These are phyloP conservation scores for Sericinus montela DNA, from an alignment of 2,888 invertebrate genomes.

Conservation along the genomic window DNA sequence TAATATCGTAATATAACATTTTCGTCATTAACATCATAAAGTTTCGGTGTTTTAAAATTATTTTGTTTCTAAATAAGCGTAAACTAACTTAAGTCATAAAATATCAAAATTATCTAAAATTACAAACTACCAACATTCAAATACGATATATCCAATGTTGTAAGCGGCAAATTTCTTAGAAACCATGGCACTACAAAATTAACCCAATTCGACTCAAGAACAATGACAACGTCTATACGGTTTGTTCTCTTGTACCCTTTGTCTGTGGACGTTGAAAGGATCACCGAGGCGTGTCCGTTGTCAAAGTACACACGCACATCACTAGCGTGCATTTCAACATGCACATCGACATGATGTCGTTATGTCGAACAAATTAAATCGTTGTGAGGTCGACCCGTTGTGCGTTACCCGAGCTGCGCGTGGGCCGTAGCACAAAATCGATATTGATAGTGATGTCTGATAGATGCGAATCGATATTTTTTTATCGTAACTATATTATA, in stretches of 20 bases:
- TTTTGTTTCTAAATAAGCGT: no score
- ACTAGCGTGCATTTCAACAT: conserved; percentile 22
- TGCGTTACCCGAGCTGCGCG: conserved; percentile 19
- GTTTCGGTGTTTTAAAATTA: no score
- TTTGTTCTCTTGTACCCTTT: conserved; percentile 7
- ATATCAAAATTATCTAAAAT: no score
- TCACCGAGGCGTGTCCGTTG: conserved; percentile 24
- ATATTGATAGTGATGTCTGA: conserved; percentile 9
- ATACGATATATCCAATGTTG: no score
- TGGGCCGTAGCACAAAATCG: conserved; percentile 23
- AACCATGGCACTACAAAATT: conserved; percentile 12
- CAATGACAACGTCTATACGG: conserved; percentile 13
- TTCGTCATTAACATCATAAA: no score
- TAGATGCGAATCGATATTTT: background rate
- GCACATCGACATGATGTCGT: conserved; percentile 17
- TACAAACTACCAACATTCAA: no score
- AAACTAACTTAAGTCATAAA: no score
- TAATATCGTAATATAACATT: no score
- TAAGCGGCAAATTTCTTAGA: conserved; percentile 8
- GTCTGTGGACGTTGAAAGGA: conserved; percentile 18
- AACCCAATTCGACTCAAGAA: conserved; percentile 18
- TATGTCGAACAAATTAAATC: conserved; percentile 31
- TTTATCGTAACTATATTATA: no score
- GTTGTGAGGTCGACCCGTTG: conserved; percentile 26
- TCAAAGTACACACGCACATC: conserved; percentile 26